Evolutionary conservation across 2,888 invertebrate genomes (phyloP), one percentile per base, ranked within the genome.

Genomic region (Eristalis tenax): DNA sequence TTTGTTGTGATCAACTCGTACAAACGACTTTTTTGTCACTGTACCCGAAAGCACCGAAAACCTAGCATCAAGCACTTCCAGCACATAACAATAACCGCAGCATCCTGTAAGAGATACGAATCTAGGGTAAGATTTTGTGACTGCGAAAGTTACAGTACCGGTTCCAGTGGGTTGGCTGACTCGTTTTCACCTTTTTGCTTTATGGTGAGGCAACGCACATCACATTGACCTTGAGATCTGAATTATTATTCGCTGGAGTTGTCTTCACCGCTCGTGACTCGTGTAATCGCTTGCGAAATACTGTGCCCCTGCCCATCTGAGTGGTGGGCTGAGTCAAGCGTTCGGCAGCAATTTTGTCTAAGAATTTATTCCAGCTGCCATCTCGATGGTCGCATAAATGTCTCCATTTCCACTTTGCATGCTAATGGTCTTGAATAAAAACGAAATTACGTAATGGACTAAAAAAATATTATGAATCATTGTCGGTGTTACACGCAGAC

Each of bases 381-480:
- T 40, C 70, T 59, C 10, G 57, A n/a, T 18, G 66, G 61, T 56
- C 15, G 22, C 59, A 18, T 59, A 70, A 76, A 69, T 82, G 69
- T 76, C 70, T 76, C 69, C 57, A 69, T 18, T 59, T 68, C 66
- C 35, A 75, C 69, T 75, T 65, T 23, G 81, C 63, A 81, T 81
- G 63, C 59, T 43, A 59, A 61, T 79, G 56, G 18, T 40, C 50
- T 50, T 66, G 56, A 61, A 61, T 73, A 68, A 43, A 50, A 18
- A 18, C 1, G 15, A 61, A 32, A 63, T 80, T 80, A 80, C 74
- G 80, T 68, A 73, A 80, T 74, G 56, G 26, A 23, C 63, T 80
- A 43, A 71, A 79, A 79, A 73, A 79, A 66, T 78, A 78, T 59
- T 71, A 68, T 73, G 73, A 73, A 68, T 80, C 66, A 74, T 10